A percentile compares a stretch with the other conserved stretches of the same genome.
Evolutionary conservation across 2,888 invertebrate species (phyloP).

Genomic region (Eucriotettix oculatus): DNA sequence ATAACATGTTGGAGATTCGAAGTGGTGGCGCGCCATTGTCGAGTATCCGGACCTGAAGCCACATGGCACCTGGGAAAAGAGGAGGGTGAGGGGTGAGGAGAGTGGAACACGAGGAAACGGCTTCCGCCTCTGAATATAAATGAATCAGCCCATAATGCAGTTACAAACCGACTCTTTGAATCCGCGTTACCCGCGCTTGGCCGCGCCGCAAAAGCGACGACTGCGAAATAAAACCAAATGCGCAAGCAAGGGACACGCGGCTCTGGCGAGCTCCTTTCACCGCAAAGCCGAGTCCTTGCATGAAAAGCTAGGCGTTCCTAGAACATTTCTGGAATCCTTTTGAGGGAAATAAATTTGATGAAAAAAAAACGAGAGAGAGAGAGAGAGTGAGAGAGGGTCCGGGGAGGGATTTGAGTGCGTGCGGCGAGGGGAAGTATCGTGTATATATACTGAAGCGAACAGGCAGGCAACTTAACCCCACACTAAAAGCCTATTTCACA

Average conservation of each 20-base stretch:
- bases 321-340: conserved; percentile 8
- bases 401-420: too few species aligned
- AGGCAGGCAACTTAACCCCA: conserved; percentile 6
- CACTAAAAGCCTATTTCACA: conserved; percentile 8
- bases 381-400: too few species aligned
- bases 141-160: conserved; percentile 1
- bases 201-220: conserved; percentile 4
- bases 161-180: conserved; percentile 8
- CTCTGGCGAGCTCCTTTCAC: neutral
- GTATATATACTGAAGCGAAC: neutral
- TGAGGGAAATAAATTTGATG: conserved; percentile 3
- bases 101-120: neutral
- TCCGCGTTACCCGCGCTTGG: conserved; percentile 5
- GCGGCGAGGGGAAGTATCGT: too few species aligned
- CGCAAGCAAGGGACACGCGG: conserved; percentile 1
- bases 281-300: conserved; percentile 4
- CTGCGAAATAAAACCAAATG: conserved; percentile 10
- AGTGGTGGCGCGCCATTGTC: too few species aligned
- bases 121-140: neutral
- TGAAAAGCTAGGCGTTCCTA: conserved; percentile 9
- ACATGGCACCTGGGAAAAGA: too few species aligned
- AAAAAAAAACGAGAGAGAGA: neutral
- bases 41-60: too few species aligned
- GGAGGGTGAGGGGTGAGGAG: too few species aligned
- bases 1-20: too few species aligned